A percentile compares a stretch with the other conserved stretches of the same genome.
Conservation (phyloP, 2,888 invertebrate species). For the Lasioglossum lativentre region DNA sequence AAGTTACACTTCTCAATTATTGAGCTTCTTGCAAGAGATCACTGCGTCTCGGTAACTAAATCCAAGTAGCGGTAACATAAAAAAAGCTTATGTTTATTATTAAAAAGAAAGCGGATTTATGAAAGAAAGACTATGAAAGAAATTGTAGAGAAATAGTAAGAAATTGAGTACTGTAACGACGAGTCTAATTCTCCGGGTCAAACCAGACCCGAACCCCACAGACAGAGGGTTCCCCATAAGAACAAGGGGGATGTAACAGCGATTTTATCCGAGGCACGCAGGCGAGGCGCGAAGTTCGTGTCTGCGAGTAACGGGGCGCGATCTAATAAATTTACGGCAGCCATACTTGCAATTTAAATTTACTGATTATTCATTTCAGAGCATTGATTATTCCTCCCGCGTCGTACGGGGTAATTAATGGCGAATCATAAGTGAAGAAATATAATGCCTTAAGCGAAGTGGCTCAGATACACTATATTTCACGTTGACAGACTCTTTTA, state of each 20-base stretch:
- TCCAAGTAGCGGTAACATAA: too few species aligned
- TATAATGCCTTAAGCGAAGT: background rate
- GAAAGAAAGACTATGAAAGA: too few species aligned
- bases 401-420: background rate
- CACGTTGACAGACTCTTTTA: background rate
- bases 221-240: background rate
- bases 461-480: background rate
- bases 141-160: too few species aligned
- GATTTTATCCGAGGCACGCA: background rate
- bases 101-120: too few species aligned
- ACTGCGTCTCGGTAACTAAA: too few species aligned
- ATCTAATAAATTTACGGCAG: background rate
- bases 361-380: background rate
- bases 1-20: too few species aligned
- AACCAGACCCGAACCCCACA: background rate
- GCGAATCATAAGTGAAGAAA: background rate
- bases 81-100: too few species aligned
- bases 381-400: background rate
- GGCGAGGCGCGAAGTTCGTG: background rate
- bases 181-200: background rate
- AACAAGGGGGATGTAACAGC: background rate
- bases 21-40: too few species aligned
- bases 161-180: too few species aligned
- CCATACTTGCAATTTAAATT: constrained; percentile 9
- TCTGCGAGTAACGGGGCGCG: background rate